Evolutionary conservation across 2,888 invertebrate genomes (phyloP), one percentile per base, ranked within the genome.

Genomic region (Pollenia labialis): DNA sequence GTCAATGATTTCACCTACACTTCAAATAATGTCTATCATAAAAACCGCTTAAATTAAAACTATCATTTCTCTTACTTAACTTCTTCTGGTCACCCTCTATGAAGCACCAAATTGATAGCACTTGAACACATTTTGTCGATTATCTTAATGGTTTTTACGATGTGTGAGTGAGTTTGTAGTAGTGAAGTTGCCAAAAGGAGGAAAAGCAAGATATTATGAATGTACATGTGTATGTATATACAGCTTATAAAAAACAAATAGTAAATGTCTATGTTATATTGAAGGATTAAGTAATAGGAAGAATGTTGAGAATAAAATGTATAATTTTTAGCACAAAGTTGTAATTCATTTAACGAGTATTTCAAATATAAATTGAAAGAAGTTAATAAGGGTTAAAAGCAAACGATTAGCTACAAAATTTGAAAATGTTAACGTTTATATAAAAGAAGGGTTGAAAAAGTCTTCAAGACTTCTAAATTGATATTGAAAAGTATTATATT

Each of bases 111-210:
- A 72, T 54, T 80, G 46, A 80, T 64, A 54, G 54, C 56, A 75
- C 74, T 85, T 69, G 42, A 85, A 82, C 68, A 85, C 62, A 79
- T 74, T 85, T 74, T 85, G 82, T 82, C 85, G 85, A 85, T 85
- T 85, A 85, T 82, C 82, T 82, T 85, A 85, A 85, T 85, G 74
- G 85, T 54, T 69, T 79, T 85, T 74, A 85, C 82, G 74, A 82
- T 69, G 74, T 85, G 74, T 60, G 23, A 60, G 69, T 68, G 58
- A 62, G 16, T 76, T 64, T 46, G 54, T 54, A 7, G 54, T 44
- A 74, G 9, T 32, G 16, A 32, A 32, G 32, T 14, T 60, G 68
- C 82, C 81, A 85, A 77, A 66, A 82, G n/a, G 42, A 23, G 50
- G 76, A 60, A 74, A 68, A 60, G 58, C 46, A n/a, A 46, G 4